Evolutionary conservation across 2,113 vertebrate genomes (phyloP).

Genomic region (Cichladusa arquata): DNA sequence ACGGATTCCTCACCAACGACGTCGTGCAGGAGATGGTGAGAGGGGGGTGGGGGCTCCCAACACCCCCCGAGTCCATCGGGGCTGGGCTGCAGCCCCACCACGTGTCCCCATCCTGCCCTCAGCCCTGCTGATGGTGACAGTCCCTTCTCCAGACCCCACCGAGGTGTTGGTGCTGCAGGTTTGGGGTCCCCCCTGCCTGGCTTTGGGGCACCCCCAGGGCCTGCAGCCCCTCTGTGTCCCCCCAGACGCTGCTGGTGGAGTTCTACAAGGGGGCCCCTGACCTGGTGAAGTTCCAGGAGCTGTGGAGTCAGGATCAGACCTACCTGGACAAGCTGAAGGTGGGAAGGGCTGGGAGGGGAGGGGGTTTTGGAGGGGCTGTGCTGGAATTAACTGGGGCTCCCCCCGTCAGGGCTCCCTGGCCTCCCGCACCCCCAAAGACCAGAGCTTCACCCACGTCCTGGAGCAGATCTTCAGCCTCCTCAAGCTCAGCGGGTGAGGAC

Average conservation of each 20-base stretch:
- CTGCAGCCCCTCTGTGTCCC: background rate
- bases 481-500: slow-evolving; percentile 67
- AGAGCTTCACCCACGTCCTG: slow-evolving; percentile 85
- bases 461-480: slow-evolving; percentile 90
- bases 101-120: accelerated
- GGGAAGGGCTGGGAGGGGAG: background rate
- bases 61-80: accelerated
- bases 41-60: accelerated
- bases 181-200: accelerated
- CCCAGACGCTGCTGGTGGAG: slow-evolving; percentile 88
- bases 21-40: slow-evolving; percentile 95
- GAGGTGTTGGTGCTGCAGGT: accelerated
- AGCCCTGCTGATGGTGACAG: background rate
- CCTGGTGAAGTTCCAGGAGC: slow-evolving; percentile 87
- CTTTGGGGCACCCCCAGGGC: background rate
- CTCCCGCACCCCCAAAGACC: slow-evolving; percentile 91
- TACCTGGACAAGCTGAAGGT: slow-evolving; percentile 96
- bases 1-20: slow-evolving; percentile 92
- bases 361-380: accelerated
- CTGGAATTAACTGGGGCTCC: background rate
- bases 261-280: slow-evolving; percentile 90
- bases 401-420: slow-evolving; percentile 84
- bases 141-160: background rate
- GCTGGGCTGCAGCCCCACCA: background rate
- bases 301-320: slow-evolving; percentile 88